A percentile compares a stretch with the other conserved stretches of the same genome.
Evolutionary conservation across 1,140 invertebrate genomes (phyloP).

Genomic region (Solenopsis invicta): DNA sequence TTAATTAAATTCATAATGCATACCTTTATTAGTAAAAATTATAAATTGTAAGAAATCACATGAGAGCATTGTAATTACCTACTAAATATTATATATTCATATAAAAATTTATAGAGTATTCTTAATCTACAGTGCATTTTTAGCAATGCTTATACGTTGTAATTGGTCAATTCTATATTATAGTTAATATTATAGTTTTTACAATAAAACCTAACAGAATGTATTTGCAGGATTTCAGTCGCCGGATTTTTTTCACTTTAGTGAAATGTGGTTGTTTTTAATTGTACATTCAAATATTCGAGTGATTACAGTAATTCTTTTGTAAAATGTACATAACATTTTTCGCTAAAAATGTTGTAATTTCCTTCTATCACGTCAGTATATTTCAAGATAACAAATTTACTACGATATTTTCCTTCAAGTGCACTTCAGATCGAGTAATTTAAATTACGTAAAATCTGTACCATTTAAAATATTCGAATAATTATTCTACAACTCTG

Average conservation of each 20-base stretch:
- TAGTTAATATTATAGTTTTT: no score
- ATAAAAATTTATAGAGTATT: no score
- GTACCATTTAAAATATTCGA: background rate
- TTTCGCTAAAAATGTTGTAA: background rate
- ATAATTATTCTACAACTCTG: background rate
- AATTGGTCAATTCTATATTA: no score
- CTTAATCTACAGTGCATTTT: no score
- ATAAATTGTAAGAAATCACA: no score
- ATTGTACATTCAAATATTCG: slow-evolving; percentile 21
- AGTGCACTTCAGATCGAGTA: background rate
- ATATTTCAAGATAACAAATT: background rate
- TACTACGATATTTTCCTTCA: slow-evolving; percentile 1
- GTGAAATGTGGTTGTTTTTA: background rate
- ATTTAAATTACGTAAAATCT: background rate
- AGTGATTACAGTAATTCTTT: background rate
- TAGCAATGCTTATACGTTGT: no score
- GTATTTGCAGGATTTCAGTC: background rate
- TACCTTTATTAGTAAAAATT: no score
- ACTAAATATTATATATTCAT: no score
- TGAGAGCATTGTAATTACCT: no score
- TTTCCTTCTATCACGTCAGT: background rate
- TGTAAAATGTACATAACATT: background rate
- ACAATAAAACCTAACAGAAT: no score
- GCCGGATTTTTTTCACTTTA: background rate
- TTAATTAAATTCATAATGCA: no score